Base-by-base conservation (phyloP, 2,113 vertebrate genomes). In the Triplophysa siluroides region DNA sequence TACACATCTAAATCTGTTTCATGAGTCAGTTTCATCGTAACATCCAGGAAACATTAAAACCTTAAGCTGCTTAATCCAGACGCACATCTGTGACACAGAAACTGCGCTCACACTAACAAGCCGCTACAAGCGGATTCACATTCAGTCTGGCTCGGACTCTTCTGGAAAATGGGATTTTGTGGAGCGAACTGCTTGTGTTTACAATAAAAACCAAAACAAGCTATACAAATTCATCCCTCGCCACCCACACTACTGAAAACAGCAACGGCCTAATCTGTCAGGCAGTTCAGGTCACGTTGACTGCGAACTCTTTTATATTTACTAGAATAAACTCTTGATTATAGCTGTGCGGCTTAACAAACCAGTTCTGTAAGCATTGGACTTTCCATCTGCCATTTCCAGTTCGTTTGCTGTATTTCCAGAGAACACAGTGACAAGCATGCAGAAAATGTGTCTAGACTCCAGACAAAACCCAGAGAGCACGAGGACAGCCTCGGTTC, bases 391-490 rank as follows among this genome's bases (percentile, higher is more conserved):
- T 14, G 45, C 3, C 13, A 52, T 52, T 52, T 52, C 14, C 50
- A 52, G 41, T 50, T 47, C 14, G 47, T 2, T 69, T 69, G 33
- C 33, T 38, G 33, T 9, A 19, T 52, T 70, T 52, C 23, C 45
- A 29, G 45, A 29, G 16, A 70, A 70, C 19, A 29, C 23, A 41
- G 6, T 2, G 19, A 45, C 43, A 68, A 43, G 43, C 41, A 50
- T 50, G n/a, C 23, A 24, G 24, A n/a, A 68, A 16, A 29, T 29
- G 43, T 69, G 66, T 69, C 66, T 50, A 69, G 43, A 69, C 66
- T 29, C 26, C 26, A 3, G 3, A 29, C 26, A 29, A 69, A 69
- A 69, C 43, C 41, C 41, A 43, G 41, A 43, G 9, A 43, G 41
- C 41, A 3, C 26, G 2, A 43, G 41, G 5, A 43, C 41, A 43